Percentiles rank a stretch among this genome's conserved stretches.
These are phyloP conservation scores for Loriculus beryllinus DNA, from an alignment of 2,797 vertebrate genomes.

Conservation along the genomic window DNA sequence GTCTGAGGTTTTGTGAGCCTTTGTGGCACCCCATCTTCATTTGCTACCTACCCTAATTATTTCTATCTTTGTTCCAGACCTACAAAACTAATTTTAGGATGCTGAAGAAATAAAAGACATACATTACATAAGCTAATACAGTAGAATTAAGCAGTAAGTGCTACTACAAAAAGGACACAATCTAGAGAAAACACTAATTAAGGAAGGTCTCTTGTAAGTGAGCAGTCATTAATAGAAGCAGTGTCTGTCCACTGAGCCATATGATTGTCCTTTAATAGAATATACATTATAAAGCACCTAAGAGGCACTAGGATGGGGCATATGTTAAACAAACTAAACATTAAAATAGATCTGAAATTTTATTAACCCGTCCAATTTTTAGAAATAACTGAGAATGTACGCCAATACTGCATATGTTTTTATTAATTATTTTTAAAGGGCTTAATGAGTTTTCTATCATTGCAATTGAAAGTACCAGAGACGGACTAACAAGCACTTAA, in stretches of 20 bases:
- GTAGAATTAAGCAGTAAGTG: slow-evolving; percentile 7
- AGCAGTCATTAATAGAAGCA: not conserved
- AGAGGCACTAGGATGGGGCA: not conserved
- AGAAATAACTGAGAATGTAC: slow-evolving; percentile 33
- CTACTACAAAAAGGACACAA: not conserved
- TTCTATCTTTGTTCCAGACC: not conserved
- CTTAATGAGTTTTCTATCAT: not conserved
- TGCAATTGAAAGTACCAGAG: not conserved
- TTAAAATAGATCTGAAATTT: slow-evolving; percentile 28
- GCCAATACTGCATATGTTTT: not conserved
- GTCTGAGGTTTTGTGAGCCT: not conserved
- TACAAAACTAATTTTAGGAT: not conserved
- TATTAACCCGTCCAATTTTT: slow-evolving; percentile 28
- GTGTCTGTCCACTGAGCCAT: not conserved
- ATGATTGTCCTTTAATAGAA: slow-evolving; percentile 25
- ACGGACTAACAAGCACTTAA: not conserved
- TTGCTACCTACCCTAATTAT: not conserved
- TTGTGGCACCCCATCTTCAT: not conserved
- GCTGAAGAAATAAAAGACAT: not conserved
- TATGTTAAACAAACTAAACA: slow-evolving; percentile 38
- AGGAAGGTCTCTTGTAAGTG: not conserved
- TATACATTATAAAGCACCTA: not conserved
- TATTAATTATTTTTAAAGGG: not conserved
- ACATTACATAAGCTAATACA: not conserved
- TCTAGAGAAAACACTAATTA: slow-evolving; percentile 20